These are phyloP conservation scores for Epizoanthus stellaris DNA, from an alignment of 92 coral and sea anemone species.

Conservation along the genomic window DNA sequence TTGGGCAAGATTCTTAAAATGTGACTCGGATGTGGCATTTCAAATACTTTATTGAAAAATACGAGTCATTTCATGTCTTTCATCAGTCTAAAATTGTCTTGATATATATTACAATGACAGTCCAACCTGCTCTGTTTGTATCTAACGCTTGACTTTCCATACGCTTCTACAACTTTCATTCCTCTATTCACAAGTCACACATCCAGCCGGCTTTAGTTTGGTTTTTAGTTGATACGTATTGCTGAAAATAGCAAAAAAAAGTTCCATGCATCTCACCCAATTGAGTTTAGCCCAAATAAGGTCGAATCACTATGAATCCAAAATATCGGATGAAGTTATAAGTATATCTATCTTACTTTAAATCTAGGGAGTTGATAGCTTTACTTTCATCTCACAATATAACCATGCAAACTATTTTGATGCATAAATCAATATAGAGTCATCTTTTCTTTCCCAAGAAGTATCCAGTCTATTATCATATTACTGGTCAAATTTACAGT, in stretches of 20 bases:
- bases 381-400: too few relatives aligned
- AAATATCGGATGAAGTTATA: too few relatives aligned
- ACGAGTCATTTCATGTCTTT: not conserved
- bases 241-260: too few relatives aligned
- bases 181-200: not conserved
- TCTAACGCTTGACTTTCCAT: not conserved
- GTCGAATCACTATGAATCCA: too few relatives aligned
- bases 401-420: too few relatives aligned
- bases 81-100: conserved; percentile 16
- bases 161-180: not conserved
- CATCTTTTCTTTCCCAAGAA: not conserved
- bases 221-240: too few relatives aligned
- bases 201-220: too few relatives aligned
- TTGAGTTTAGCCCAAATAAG: too few relatives aligned
- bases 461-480: not conserved
- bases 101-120: conserved; percentile 17
- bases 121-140: not conserved
- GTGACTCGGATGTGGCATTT: not conserved
- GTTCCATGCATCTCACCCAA: too few relatives aligned
- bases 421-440: not conserved
- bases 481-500: not conserved
- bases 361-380: too few relatives aligned
- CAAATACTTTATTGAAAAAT: conserved; percentile 33
- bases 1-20: not conserved
- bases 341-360: too few relatives aligned